Percentiles rank a stretch among this genome's conserved stretches.
phyloP scores from a whole-genome alignment of 2,113 vertebrate species.

The Ursus arctos region DNA sequence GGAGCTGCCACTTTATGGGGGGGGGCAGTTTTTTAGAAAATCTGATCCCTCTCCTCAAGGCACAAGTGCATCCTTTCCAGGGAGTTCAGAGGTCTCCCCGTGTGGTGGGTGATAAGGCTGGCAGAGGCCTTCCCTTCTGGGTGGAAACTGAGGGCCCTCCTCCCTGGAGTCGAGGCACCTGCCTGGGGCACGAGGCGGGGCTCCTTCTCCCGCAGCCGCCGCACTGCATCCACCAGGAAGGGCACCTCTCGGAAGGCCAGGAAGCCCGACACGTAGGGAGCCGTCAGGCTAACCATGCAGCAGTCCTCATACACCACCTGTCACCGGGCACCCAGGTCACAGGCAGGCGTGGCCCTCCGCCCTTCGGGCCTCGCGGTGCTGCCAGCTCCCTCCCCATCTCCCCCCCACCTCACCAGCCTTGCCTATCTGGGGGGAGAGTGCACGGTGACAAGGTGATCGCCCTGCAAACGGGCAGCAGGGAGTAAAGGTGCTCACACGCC shows the following conservation, averaged over 20 bases:
- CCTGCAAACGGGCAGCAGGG: not conserved
- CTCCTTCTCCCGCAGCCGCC: conserved; percentile 85
- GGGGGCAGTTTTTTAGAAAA: not conserved
- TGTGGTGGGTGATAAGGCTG: no score
- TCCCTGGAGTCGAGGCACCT: not conserved
- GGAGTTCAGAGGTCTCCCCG: not conserved
- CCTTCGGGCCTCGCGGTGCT: accelerated
- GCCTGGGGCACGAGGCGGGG: conserved; percentile 93
- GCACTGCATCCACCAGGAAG: conserved; percentile 92
- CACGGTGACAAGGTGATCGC: accelerated
- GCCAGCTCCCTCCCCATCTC: not conserved
- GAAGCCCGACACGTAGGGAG: conserved; percentile 95
- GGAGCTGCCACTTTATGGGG: not conserved
- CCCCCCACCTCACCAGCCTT: not conserved
- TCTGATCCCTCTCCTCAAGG: not conserved
- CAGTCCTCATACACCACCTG: conserved; percentile 95
- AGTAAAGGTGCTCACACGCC: not conserved
- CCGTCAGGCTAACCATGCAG: conserved; percentile 90
- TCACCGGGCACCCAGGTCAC: not conserved
- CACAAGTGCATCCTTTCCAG: not conserved
- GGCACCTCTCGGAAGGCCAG: conserved; percentile 95
- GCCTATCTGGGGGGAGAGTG: not conserved
- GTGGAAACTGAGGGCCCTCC: not conserved
- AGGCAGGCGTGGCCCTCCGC: accelerated
- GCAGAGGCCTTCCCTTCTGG: not conserved